Conservation (phyloP, 2,888 invertebrate species). For the Bombylius major region DNA sequence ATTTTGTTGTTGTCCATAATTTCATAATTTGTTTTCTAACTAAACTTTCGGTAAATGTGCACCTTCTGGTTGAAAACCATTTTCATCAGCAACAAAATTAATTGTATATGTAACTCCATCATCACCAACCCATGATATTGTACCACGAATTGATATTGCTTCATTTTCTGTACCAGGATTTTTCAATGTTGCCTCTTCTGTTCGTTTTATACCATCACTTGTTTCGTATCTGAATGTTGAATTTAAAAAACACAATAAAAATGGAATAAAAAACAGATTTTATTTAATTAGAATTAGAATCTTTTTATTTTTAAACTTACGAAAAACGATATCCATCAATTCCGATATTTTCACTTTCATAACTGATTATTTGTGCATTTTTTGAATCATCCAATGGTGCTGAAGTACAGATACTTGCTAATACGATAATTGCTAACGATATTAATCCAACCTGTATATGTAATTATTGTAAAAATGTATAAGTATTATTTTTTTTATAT, state of each 20-base stretch:
- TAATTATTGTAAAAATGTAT: neutral
- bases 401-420: neutral
- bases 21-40: no score
- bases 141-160: constrained; percentile 46
- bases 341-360: constrained; percentile 4
- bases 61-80: constrained; percentile 35
- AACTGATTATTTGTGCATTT: constrained; percentile 4
- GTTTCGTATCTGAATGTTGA: constrained; percentile 43
- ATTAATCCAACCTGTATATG: neutral
- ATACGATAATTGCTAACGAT: neutral
- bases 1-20: no score
- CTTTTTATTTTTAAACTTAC: neutral
- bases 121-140: constrained; percentile 45
- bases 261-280: no score
- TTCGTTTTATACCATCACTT: constrained; percentile 47
- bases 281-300: no score
- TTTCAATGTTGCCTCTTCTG: constrained; percentile 46
- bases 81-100: constrained; percentile 32
- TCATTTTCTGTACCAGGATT: constrained; percentile 50
- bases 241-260: no score
- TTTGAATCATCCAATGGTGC: constrained; percentile 15
- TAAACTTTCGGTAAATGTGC: constrained; percentile 27
- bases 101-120: constrained; percentile 47
- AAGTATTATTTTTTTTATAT: no score
- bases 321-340: neutral